A percentile compares a stretch with the other conserved stretches of the same genome.
phyloP scores from a whole-genome alignment of 2,888 invertebrate species.

The Eupithecia insigniata region DNA sequence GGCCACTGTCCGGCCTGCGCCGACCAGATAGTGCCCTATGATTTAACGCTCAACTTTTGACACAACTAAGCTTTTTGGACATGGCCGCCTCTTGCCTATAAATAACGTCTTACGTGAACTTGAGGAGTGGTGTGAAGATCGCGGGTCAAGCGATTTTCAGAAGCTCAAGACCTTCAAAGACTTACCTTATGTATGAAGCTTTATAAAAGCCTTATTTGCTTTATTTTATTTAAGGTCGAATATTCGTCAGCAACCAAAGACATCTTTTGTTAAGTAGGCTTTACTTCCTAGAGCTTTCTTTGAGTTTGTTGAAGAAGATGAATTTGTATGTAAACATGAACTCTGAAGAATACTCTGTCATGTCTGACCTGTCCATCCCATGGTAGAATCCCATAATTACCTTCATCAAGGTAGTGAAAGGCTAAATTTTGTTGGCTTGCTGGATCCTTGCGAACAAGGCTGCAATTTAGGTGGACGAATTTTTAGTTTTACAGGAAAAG shows the following conservation, averaged over 20 bases:
- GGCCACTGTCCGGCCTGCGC: constrained; percentile 86
- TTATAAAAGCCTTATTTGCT: not conserved
- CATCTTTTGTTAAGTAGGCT: not conserved
- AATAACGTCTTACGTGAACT: constrained; percentile 82
- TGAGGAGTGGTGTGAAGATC: constrained; percentile 57
- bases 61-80: constrained; percentile 85
- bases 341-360: no score
- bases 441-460: not conserved
- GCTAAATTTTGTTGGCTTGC: not conserved
- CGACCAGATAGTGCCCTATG: constrained; percentile 87
- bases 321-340: not conserved
- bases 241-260: not conserved
- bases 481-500: not conserved
- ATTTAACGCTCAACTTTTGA: constrained; percentile 89
- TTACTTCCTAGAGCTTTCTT: not conserved
- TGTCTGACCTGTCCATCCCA: not conserved
- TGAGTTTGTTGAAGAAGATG: not conserved
- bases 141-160: constrained; percentile 50
- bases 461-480: not conserved
- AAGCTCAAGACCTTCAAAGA: constrained; percentile 4
- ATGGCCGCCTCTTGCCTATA: constrained; percentile 78
- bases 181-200: not conserved
- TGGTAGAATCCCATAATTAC: not conserved
- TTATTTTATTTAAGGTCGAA: not conserved
- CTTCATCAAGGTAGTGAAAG: not conserved